A percentile compares a stretch with the other conserved stretches of the same genome.
These are phyloP conservation scores for Argyra leucocephala DNA, from an alignment of 2,888 invertebrate species.

Conservation along the genomic window DNA sequence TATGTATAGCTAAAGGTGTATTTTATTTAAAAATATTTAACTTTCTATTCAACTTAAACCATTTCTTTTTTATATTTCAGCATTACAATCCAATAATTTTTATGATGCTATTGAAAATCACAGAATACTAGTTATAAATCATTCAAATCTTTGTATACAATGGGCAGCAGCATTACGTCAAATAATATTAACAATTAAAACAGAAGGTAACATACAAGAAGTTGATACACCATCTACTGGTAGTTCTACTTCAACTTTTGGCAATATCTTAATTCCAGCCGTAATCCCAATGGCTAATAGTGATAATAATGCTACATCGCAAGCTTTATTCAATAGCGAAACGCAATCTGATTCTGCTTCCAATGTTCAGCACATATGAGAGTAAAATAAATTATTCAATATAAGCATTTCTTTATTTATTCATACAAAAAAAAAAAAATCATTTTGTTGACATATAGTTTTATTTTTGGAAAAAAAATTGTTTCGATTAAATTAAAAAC, in stretches of 20 bases:
- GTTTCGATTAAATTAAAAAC: not conserved
- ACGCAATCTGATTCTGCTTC: not conserved
- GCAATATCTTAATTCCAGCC: constrained; percentile 25
- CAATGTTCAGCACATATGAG: not conserved
- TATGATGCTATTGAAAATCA: constrained; percentile 32
- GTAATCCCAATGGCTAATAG: constrained; percentile 25
- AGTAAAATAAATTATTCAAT: not conserved
- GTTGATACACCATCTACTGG: not conserved
- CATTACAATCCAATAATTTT: constrained; percentile 26
- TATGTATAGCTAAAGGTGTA: constrained; percentile 29
- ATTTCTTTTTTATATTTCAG: constrained; percentile 23
- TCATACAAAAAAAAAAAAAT: not conserved
- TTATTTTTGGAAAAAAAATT: not conserved
- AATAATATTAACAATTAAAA: constrained; percentile 29
- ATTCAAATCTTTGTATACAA: constrained; percentile 30
- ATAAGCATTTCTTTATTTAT: not conserved
- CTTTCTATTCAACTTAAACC: not conserved
- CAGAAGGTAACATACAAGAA: not conserved
- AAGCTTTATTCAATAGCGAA: too few species aligned
- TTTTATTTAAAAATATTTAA: not conserved
- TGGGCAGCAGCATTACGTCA: constrained; percentile 32
- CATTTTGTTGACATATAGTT: not conserved
- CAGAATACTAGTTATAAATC: constrained; percentile 29
- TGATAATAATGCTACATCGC: not conserved
- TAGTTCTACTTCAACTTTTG: not conserved